Evolutionary conservation across 1,140 invertebrate species (phyloP).

Genomic region (Coboldia fuscipes): DNA sequence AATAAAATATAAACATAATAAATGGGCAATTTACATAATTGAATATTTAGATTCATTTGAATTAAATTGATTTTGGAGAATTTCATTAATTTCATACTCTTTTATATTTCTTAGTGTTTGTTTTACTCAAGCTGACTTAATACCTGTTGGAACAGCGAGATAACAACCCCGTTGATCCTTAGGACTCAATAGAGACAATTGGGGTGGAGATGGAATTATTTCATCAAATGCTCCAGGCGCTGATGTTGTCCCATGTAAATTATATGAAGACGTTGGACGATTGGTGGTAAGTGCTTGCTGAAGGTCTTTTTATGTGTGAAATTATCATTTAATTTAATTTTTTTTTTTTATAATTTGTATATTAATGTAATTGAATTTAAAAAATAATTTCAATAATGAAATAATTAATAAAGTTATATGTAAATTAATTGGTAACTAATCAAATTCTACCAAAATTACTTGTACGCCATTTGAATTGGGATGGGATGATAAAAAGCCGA

Average conservation of each 20-base stretch:
- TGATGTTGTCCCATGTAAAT: conserved; percentile 10
- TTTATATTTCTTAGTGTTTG: no score
- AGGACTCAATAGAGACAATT: conserved; percentile 33
- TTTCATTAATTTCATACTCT: no score
- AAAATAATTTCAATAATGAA: background rate
- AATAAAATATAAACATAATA: no score
- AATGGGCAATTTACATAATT: no score
- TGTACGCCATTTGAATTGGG: background rate
- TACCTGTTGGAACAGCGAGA: conserved; percentile 45
- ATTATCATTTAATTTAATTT: background rate
- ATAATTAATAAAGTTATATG: background rate
- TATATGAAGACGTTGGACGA: conserved; percentile 13
- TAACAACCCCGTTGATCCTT: conserved; percentile 48
- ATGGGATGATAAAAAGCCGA: background rate
- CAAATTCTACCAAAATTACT: no score
- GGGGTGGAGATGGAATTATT: conserved; percentile 25
- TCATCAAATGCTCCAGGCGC: conserved; percentile 10
- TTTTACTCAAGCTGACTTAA: no score
- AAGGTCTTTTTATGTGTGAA: conserved; percentile 9
- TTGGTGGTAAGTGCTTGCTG: conserved; percentile 20
- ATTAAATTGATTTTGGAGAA: no score
- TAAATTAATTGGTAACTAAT: no score
- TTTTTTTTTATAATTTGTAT: background rate
- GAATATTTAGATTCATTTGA: no score
- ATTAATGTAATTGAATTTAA: no score